These are phyloP conservation scores for Riparia riparia DNA, from an alignment of 2,113 vertebrate genomes.

Conservation along the genomic window DNA sequence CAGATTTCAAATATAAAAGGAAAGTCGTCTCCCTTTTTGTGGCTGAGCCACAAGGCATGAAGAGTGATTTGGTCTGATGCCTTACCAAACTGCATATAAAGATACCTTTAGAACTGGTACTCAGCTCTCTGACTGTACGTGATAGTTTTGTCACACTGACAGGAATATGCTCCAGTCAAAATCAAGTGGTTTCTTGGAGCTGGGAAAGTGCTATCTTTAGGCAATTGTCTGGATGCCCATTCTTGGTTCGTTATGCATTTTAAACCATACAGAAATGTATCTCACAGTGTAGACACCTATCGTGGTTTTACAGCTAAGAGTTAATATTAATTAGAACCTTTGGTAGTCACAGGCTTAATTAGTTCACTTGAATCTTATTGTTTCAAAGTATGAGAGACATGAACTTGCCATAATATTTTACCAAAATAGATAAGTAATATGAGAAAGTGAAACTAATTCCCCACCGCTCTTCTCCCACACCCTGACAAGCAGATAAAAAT, in stretches of 20 bases:
- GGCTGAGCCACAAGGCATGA: background rate
- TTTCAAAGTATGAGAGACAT: constrained; percentile 62
- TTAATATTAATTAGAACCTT: constrained; percentile 73
- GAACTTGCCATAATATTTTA: constrained; percentile 74
- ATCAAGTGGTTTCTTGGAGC: constrained; percentile 12
- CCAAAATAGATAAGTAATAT: constrained; percentile 35
- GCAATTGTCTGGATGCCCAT: background rate
- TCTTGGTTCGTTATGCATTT: background rate
- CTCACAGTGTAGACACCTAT: constrained; percentile 1
- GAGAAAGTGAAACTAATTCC: constrained; percentile 61
- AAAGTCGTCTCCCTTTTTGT: background rate
- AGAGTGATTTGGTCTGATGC: constrained; percentile 38
- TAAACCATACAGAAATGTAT: background rate
- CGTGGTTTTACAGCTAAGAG: constrained; percentile 40
- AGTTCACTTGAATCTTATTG: constrained; percentile 68
- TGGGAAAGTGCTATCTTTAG: constrained; percentile 48
- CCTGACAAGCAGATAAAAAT: constrained; percentile 76
- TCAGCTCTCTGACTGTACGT: constrained; percentile 36
- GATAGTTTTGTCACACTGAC: constrained; percentile 42
- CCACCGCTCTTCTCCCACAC: constrained; percentile 35
- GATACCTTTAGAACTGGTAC: background rate
- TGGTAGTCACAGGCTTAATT: constrained; percentile 69
- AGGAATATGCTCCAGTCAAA: background rate
- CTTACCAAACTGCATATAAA: constrained; percentile 30
- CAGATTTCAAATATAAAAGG: background rate